Base-by-base conservation (phyloP, 2,113 vertebrate genomes). In the Glaucomys volans region DNA sequence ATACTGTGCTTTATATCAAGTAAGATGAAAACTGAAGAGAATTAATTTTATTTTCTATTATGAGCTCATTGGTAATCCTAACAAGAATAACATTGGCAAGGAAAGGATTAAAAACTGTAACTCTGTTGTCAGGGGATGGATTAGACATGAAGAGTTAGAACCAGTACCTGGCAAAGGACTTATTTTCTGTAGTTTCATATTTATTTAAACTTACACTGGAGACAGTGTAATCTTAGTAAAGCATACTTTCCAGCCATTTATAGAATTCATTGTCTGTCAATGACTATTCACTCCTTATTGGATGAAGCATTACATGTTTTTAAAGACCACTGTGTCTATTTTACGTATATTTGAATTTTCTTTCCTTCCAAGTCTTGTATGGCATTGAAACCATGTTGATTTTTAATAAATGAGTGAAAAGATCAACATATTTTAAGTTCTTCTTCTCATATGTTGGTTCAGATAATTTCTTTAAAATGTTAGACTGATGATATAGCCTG, bases 241-340 rank as follows among this genome's bases (percentile, higher is more conserved):
- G 1, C 8, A 7, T 67, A 30, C 22, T 14, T 67, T 75, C 16
- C 7, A 24, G 20, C 50, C 28, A 32, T 50, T 50, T 13, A 24
- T 13, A 7, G 3, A 52, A 11, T 22, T 54, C 22, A 16, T 13
- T 12, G 3, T 1, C 16, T 37, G 1, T 42, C 7, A n/a, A 40
- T 52, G 16, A 59, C 57, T 64, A 30, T 62, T 91, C 6, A 32
- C 35, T 26, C 14, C 28, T 35, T 52, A 52, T 24, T n/a, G 1
- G 11, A 24, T 30, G 16, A 81, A 59, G 14, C 40, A 20, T 4
- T 1, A 3, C 20, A 9, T 91, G 54, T 75, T 94, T 94, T 47
- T 14, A 66, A 74, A 28, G 26, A 17, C 67, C 6, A 18, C 35
- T 37, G 16, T 74, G 9, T 40, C 57, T 47, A 10, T n/a, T 40